Conservation (phyloP, 2,888 invertebrate genomes). For the Sinodicranocentrus sp. region DNA sequence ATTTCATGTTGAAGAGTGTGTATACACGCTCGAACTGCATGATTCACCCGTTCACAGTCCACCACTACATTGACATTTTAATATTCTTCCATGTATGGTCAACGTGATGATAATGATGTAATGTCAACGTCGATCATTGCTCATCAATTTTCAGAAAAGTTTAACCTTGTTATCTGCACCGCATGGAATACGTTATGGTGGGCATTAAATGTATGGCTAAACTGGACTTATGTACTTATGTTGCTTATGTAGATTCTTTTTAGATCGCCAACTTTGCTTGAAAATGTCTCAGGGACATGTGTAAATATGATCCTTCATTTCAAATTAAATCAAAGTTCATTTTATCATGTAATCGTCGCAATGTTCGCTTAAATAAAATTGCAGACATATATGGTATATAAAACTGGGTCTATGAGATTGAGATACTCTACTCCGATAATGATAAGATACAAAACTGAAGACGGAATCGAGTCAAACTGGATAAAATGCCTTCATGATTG, state of each 20-base stretch:
- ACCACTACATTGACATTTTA: conserved; percentile 1
- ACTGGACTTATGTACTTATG: too few species aligned
- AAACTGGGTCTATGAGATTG: too few species aligned
- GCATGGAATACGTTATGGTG: background rate
- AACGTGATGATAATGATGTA: conserved; percentile 43
- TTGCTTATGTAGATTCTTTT: too few species aligned
- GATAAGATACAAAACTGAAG: background rate
- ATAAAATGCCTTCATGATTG: too few species aligned
- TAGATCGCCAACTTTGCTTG: background rate
- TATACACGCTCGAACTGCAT: conserved; percentile 25
- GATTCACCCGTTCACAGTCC: conserved; percentile 49
- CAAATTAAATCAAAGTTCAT: conserved; percentile 32
- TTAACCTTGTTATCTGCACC: conserved; percentile 18
- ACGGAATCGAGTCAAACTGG: background rate
- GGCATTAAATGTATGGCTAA: too few species aligned
- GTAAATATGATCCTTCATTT: background rate
- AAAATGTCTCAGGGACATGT: conserved; percentile 18
- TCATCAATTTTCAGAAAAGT: background rate
- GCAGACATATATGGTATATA: conserved; percentile 17
- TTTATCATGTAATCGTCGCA: background rate
- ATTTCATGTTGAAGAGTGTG: background rate
- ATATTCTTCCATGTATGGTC: conserved; percentile 63
- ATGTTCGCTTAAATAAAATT: background rate
- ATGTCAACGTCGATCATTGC: background rate
- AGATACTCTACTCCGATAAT: background rate